Evolutionary conservation across 2,888 invertebrate genomes (phyloP), one percentile per base, ranked within the genome.

Genomic region (Schrankia costaestrigalis): DNA sequence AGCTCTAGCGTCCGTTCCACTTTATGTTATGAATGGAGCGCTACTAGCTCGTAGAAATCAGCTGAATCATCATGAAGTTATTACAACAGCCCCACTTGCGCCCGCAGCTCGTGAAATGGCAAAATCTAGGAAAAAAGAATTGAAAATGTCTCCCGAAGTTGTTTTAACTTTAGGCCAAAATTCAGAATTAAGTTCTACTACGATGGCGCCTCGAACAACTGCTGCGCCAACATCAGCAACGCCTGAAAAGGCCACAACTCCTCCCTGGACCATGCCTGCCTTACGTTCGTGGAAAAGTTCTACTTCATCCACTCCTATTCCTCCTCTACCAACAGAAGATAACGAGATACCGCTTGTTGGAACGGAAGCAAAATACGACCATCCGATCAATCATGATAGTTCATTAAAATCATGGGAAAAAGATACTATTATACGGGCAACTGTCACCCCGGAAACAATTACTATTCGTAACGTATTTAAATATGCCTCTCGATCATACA

Each of bases 181-280:
- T 53, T 50, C 63, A 22, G 80, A 77, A 49, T 52, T 63, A 18
- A 74, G 59, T 33, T 48, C 76, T 24, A 52, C 56, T 17, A 62
- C 65, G 7, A 67, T 63, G 11, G 47, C 68, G 5, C 55, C 71
- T 32, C 56, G 71, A 17, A 56, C 68, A 7, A 57, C 66, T 19
- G 41, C 65, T 19, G 33, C 55, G 28, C 38, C 72, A 13, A 42
- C 75, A 1, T 63, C 71, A 8, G 51, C 59, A 3, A 56, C 54
- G 3, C 68, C 51, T 33, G 78, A 76, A 32, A 71, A 49, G 39
- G 66, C 77, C 41, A 75, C 82, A 14, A 71, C 75, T n/a, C 83
- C 86, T 24, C 81, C 88, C 3, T 89, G 89, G 77, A 89, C 86
- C 28, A 85, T 90, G 67, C 90, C 90, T 15, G 88, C 90, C 7